phyloP scores from a whole-genome alignment of 2,113 vertebrate species.

The Syrrhaptes paradoxus region DNA sequence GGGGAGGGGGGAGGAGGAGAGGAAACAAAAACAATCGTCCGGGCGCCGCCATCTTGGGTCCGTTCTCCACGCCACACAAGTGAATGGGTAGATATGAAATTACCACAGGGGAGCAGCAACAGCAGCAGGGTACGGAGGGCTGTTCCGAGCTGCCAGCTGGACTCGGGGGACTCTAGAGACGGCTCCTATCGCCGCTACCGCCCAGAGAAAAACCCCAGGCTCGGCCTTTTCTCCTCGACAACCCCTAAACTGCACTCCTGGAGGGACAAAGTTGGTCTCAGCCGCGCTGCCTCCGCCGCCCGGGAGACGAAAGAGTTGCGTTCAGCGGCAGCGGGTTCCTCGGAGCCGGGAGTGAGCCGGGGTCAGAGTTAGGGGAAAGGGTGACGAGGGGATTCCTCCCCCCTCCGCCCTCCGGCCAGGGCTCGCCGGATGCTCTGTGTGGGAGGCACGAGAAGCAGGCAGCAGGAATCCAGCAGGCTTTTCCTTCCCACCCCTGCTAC shows the following conservation, averaged over 20 bases:
- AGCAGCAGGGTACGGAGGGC: conserved; percentile 52
- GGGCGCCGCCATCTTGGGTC: conserved; percentile 89
- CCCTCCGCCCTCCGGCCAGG: not conserved
- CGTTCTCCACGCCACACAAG: conserved; percentile 59
- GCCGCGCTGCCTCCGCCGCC: conserved; percentile 24
- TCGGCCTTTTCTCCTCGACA: conserved; percentile 37
- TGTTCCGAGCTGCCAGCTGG: conserved; percentile 26
- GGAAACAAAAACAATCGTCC: conserved; percentile 85
- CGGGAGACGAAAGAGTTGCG: conserved; percentile 6
- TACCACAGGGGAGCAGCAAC: conserved; percentile 56
- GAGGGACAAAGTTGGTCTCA: conserved; percentile 55
- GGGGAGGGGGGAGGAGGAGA: conserved; percentile 22
- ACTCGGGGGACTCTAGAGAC: conserved; percentile 43
- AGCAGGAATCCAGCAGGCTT: not conserved
- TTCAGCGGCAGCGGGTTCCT: not conserved
- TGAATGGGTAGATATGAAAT: conserved; percentile 79
- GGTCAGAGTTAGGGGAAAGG: conserved; percentile 46
- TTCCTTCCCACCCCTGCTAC: conserved; percentile 18
- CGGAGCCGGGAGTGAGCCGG: not conserved
- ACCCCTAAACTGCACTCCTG: conserved; percentile 14
- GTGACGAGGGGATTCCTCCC: not conserved
- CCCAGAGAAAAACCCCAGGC: not conserved
- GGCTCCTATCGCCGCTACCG: not conserved
- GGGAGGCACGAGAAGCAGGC: conserved; percentile 24
- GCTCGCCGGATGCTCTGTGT: not conserved